These are phyloP conservation scores for Halyomorpha halys DNA, from an alignment of 1,140 invertebrate species.

Conservation along the genomic window DNA sequence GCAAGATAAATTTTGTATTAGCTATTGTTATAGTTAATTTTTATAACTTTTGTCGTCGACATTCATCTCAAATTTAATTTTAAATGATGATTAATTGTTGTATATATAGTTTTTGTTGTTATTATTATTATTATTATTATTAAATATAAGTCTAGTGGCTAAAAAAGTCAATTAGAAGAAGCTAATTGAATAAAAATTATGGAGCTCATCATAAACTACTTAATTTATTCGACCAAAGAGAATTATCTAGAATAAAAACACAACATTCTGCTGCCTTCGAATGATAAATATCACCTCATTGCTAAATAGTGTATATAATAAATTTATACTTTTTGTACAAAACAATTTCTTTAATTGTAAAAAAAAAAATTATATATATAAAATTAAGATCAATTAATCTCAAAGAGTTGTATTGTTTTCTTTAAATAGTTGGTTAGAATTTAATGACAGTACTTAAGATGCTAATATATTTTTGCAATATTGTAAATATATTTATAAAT, in stretches of 20 bases:
- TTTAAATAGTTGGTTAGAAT: background rate
- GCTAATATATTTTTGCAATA: slow-evolving; percentile 3
- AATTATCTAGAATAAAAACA: background rate
- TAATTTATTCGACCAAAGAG: slow-evolving; percentile 3
- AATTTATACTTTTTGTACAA: slow-evolving; percentile 11
- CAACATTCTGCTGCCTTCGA: background rate
- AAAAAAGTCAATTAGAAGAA: slow-evolving; percentile 3
- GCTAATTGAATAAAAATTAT: background rate
- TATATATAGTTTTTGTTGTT: background rate
- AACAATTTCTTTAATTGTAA: slow-evolving; percentile 2
- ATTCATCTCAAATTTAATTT: slow-evolving; percentile 1
- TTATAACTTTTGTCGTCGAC: no score
- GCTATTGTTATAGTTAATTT: no score
- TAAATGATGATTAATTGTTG: background rate
- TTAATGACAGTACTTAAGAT: slow-evolving; percentile 2
- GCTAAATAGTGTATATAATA: background rate
- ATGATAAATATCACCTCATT: background rate
- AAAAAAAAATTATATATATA: background rate
- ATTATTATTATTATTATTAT: background rate
- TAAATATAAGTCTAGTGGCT: background rate
- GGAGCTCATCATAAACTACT: background rate
- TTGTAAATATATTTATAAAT: slow-evolving; percentile 5
- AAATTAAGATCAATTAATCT: background rate
- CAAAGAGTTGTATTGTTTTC: background rate
- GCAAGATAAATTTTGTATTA: no score